phyloP scores from a whole-genome alignment of 2,888 invertebrate genomes.

The Bruchidius siliquastri region DNA sequence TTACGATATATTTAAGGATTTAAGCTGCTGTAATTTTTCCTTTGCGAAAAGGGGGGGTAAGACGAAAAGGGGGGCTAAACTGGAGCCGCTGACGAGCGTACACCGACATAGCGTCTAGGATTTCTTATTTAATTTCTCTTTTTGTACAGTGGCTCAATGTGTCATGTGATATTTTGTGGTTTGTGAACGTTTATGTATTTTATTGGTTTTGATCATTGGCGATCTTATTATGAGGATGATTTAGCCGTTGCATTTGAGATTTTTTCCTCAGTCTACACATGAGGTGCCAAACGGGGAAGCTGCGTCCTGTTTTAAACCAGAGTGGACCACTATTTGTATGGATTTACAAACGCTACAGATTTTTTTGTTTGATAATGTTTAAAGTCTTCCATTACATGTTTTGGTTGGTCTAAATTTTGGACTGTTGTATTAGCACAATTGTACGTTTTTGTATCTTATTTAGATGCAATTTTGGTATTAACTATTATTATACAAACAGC shows the following conservation, averaged over 20 bases:
- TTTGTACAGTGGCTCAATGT: conserved; percentile 47
- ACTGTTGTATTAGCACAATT: background rate
- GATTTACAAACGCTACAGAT: background rate
- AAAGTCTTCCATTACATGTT: background rate
- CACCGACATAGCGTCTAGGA: conserved; percentile 37
- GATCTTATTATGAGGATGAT: background rate
- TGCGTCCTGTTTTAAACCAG: background rate
- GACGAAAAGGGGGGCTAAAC: conserved; percentile 18
- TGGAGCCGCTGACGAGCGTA: conserved; percentile 35
- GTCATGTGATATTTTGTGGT: conserved; percentile 51
- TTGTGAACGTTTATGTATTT: conserved; percentile 37
- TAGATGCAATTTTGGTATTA: background rate
- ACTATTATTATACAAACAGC: background rate
- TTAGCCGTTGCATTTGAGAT: background rate
- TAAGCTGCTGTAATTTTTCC: conserved; percentile 28
- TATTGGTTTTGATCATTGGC: conserved; percentile 17
- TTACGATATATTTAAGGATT: conserved; percentile 8
- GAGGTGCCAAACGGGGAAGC: conserved; percentile 33
- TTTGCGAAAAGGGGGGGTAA: background rate
- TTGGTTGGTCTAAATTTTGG: background rate
- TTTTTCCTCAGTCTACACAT: conserved; percentile 32
- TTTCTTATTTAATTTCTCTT: conserved; percentile 20
- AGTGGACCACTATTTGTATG: background rate
- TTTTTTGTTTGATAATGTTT: background rate
- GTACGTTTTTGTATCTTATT: background rate